phyloP scores from a whole-genome alignment of 2,113 vertebrate species.

The Cheirogaleus medius region DNA sequence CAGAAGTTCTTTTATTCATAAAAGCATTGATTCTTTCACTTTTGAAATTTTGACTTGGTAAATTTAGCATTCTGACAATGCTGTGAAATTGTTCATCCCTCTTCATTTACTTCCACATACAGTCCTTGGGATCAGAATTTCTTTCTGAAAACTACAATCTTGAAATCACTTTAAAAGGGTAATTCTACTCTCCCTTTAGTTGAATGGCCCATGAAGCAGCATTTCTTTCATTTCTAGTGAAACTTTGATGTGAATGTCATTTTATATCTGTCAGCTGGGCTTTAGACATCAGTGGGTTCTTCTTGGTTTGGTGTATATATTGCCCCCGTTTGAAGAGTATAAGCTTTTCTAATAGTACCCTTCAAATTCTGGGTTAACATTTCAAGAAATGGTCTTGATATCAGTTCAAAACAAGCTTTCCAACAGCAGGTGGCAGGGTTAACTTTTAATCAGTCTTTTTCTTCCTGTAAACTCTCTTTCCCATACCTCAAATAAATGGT shows the following conservation, averaged over 20 bases:
- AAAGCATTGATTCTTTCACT: background rate
- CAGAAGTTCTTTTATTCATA: background rate
- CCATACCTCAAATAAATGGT: background rate
- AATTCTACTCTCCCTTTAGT: background rate
- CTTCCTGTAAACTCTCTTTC: conserved; percentile 1
- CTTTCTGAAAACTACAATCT: background rate
- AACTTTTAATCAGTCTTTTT: conserved; percentile 27
- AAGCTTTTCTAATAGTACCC: conserved; percentile 13
- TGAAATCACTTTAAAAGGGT: background rate
- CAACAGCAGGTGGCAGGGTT: conserved; percentile 66
- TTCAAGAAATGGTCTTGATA: conserved; percentile 45
- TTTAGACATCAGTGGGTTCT: background rate
- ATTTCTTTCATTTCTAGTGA: conserved; percentile 46
- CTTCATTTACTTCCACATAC: background rate
- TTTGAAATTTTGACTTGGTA: background rate
- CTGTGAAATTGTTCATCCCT: background rate
- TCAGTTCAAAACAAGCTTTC: conserved; percentile 25
- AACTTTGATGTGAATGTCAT: conserved; percentile 23
- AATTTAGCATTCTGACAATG: background rate
- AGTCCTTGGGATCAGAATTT: conserved; percentile 15
- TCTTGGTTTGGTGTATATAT: background rate
- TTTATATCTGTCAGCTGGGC: background rate
- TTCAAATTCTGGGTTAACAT: conserved; percentile 51
- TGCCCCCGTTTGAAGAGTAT: background rate
- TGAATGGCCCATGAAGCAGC: background rate